These are phyloP conservation scores for Scrobipalpa atriplicella DNA, from an alignment of 2,888 invertebrate genomes.

Conservation along the genomic window DNA sequence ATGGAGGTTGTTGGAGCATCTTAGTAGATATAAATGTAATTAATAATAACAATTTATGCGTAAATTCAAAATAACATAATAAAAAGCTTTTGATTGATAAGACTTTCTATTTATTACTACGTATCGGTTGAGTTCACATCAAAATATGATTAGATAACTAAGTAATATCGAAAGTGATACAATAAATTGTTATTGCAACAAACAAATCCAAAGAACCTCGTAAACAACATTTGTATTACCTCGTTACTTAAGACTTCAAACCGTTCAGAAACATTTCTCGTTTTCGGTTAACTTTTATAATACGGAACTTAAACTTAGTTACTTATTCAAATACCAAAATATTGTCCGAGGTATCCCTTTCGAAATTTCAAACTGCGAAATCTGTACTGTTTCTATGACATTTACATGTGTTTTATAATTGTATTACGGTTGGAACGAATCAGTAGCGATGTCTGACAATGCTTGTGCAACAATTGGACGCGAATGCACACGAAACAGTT, in stretches of 20 bases:
- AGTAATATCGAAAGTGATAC: constrained; percentile 13
- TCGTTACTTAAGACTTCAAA: constrained; percentile 20
- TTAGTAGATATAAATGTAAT: too few species aligned
- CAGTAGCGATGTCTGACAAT: constrained; percentile 52
- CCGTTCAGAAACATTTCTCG: not conserved
- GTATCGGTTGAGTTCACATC: constrained; percentile 17
- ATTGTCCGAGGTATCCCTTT: not conserved
- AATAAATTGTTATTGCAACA: constrained; percentile 18
- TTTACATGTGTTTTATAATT: constrained; percentile 74
- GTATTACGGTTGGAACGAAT: constrained; percentile 65
- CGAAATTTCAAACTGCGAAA: not conserved
- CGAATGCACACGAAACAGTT: constrained; percentile 54
- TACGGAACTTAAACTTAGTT: constrained; percentile 33
- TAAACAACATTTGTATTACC: constrained; percentile 21
- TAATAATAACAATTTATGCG: too few species aligned
- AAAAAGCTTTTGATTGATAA: not conserved
- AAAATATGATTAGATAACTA: constrained; percentile 16
- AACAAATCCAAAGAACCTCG: constrained; percentile 10
- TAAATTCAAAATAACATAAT: constrained; percentile 22
- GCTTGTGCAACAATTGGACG: constrained; percentile 55
- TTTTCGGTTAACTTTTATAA: not conserved
- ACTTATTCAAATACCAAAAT: constrained; percentile 39
- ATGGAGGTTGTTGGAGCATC: too few species aligned
- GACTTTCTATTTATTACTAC: not conserved
- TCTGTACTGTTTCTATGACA: constrained; percentile 53